These are phyloP conservation scores for Laticauda colubrina DNA, from an alignment of 2,113 vertebrate species.

Conservation along the genomic window DNA sequence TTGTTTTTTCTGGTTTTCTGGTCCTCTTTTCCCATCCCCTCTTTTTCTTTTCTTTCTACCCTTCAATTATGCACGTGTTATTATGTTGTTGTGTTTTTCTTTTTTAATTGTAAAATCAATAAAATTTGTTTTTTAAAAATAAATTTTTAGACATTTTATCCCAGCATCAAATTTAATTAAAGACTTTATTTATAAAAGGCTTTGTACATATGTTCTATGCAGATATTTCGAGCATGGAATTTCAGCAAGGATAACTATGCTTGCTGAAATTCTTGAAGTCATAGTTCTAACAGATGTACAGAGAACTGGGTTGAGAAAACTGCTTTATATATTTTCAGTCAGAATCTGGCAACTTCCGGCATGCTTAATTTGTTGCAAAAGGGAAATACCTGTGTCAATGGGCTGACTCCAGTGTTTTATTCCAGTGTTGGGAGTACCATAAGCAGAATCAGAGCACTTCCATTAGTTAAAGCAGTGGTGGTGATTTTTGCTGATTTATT, in stretches of 20 bases:
- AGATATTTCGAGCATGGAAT: not conserved
- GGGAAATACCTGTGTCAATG: slow-evolving; percentile 52
- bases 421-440: not conserved
- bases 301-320: not conserved
- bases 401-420: not conserved
- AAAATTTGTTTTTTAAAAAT: not conserved
- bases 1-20: no score
- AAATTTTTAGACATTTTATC: slow-evolving; percentile 19
- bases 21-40: no score
- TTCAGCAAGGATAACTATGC: not conserved
- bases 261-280: not conserved
- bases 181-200: not conserved
- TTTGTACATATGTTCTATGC: not conserved
- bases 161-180: not conserved
- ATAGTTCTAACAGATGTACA: not conserved
- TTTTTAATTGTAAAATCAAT: no score
- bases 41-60: no score
- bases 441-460: not conserved
- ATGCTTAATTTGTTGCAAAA: not conserved
- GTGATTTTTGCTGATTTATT: not conserved
- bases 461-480: not conserved
- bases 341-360: slow-evolving; percentile 29
- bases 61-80: no score
- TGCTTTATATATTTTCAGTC: not conserved
- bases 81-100: no score